Evolutionary conservation across 1,140 invertebrate genomes (phyloP).

Genomic region (Drosophila fuyamai): DNA sequence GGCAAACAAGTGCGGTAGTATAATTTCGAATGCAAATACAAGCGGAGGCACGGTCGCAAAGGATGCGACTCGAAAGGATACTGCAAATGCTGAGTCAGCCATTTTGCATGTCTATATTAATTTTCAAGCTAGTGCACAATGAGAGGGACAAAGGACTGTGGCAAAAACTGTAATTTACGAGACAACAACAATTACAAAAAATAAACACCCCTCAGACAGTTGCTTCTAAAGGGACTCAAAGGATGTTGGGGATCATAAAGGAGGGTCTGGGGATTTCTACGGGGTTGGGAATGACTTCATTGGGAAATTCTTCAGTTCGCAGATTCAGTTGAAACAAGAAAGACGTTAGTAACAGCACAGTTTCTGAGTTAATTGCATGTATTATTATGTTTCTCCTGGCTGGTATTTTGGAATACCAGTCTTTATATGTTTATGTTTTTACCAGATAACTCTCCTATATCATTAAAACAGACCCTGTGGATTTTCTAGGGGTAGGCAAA

Average conservation of each 20-base stretch:
- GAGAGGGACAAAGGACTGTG: slow-evolving; percentile 17
- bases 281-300: slow-evolving; percentile 52
- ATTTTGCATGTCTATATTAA: slow-evolving; percentile 54
- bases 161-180: slow-evolving; percentile 60
- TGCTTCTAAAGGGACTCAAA: slow-evolving; percentile 40
- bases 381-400: not conserved
- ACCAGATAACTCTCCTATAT: not conserved
- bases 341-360: not conserved
- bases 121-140: slow-evolving; percentile 32
- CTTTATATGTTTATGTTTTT: not conserved
- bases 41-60: not conserved
- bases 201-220: slow-evolving; percentile 46
- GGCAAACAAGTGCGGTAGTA: slow-evolving; percentile 30
- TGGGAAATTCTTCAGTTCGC: slow-evolving; percentile 56
- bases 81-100: slow-evolving; percentile 18
- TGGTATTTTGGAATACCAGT: not conserved
- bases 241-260: slow-evolving; percentile 31
- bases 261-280: not conserved
- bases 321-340: not conserved
- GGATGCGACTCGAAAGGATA: slow-evolving; percentile 11
- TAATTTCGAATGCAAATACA: slow-evolving; percentile 54
- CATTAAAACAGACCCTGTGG: too few species aligned
- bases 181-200: slow-evolving; percentile 57
- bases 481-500: not conserved
- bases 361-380: not conserved